Percentiles rank a stretch among this genome's conserved stretches.
These are phyloP conservation scores for Eurystomus gularis DNA, from an alignment of 2,113 vertebrate genomes.

Conservation along the genomic window DNA sequence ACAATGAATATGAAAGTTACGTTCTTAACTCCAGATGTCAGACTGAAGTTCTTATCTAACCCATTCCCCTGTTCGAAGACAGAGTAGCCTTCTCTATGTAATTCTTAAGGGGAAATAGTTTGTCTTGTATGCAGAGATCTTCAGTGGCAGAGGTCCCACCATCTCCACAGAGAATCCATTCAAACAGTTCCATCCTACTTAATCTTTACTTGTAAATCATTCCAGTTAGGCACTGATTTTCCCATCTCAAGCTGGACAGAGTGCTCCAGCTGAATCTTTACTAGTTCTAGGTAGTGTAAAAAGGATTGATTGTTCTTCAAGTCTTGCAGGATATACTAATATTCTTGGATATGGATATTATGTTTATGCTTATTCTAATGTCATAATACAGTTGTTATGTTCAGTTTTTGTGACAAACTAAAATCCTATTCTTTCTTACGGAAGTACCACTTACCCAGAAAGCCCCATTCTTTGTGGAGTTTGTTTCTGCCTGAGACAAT, in stretches of 20 bases:
- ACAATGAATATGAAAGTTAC: neutral
- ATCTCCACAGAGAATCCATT: neutral
- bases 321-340: neutral
- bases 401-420: neutral
- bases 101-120: neutral
- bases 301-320: neutral
- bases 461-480: neutral
- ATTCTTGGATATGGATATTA: neutral
- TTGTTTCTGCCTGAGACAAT: neutral
- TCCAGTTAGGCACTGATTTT: neutral
- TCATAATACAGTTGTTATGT: neutral
- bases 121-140: neutral
- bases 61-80: neutral
- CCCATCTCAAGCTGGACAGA: neutral
- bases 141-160: neutral
- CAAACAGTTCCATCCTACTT: neutral
- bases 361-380: neutral
- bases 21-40: neutral
- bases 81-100: rapidly evolving
- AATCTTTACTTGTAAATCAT: neutral
- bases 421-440: neutral
- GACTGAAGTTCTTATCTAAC: neutral
- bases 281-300: neutral
- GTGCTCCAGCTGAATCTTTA: neutral
- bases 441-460: neutral